Conservation (phyloP, 2,113 vertebrate species). For the Corydoras maculifer region DNA sequence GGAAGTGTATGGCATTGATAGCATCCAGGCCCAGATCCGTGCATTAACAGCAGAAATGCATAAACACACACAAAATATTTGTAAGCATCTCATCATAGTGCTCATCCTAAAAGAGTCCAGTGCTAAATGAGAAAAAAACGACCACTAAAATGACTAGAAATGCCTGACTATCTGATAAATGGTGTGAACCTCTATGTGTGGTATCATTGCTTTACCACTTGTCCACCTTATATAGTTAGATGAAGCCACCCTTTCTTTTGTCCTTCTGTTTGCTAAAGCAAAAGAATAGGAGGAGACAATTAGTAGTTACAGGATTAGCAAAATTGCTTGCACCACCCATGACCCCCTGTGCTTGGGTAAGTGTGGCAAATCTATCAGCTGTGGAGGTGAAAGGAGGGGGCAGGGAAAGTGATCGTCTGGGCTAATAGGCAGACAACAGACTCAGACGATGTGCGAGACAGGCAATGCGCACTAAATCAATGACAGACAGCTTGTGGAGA, state of each 20-base stretch:
- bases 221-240: slow-evolving; percentile 57
- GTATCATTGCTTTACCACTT: neutral
- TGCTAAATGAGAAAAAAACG: neutral
- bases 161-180: too few relatives aligned
- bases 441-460: slow-evolving; percentile 44
- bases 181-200: neutral
- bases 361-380: slow-evolving; percentile 50
- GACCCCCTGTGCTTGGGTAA: slow-evolving; percentile 27
- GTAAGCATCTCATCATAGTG: slow-evolving; percentile 33
- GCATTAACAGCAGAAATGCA: slow-evolving; percentile 53
- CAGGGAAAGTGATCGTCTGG: slow-evolving; percentile 26
- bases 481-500: slow-evolving; percentile 50
- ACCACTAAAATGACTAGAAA: too few relatives aligned
- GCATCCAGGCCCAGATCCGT: slow-evolving; percentile 82
- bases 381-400: slow-evolving; percentile 22
- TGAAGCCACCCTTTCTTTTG: slow-evolving; percentile 16
- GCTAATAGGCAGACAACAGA: slow-evolving; percentile 48
- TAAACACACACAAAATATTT: slow-evolving; percentile 48
- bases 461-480: slow-evolving; percentile 41
- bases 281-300: slow-evolving; percentile 77
- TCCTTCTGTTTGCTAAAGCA: slow-evolving; percentile 68
- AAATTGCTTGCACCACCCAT: slow-evolving; percentile 66
- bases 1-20: slow-evolving; percentile 71
- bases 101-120: slow-evolving; percentile 21
- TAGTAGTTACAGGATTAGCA: slow-evolving; percentile 82